A percentile compares a stretch with the other conserved stretches of the same genome.
phyloP scores from a whole-genome alignment of 2,113 vertebrate species.

The Lates calcarifer region DNA sequence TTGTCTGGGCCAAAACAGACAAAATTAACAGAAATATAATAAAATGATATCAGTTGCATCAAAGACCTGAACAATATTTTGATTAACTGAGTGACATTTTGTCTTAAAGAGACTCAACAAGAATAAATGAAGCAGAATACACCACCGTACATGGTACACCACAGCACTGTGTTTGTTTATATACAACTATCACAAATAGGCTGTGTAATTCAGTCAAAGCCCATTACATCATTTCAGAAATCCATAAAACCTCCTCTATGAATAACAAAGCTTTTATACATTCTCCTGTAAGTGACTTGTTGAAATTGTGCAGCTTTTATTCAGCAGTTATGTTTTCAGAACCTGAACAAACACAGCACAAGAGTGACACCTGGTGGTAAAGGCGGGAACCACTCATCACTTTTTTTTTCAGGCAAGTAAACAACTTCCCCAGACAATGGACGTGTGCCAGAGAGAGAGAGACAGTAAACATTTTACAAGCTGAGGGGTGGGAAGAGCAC shows the following conservation, averaged over 20 bases:
- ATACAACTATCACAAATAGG: neutral
- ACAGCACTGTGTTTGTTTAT: neutral
- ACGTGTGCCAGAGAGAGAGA: constrained; percentile 27
- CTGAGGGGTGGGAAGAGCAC: neutral
- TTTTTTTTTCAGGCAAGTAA: constrained; percentile 49
- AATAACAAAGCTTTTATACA: constrained; percentile 58
- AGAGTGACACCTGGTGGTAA: constrained; percentile 88
- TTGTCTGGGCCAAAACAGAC: neutral
- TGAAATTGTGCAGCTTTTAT: constrained; percentile 37
- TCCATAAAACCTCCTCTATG: constrained; percentile 54
- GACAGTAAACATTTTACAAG: constrained; percentile 26
- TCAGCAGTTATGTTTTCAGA: constrained; percentile 3
- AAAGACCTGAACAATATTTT: neutral
- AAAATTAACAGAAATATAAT: neutral
- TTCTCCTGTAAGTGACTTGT: constrained; percentile 35
- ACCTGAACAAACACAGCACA: constrained; percentile 64
- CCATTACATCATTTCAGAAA: constrained; percentile 67
- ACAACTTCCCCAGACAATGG: constrained; percentile 71
- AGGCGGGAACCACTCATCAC: neutral
- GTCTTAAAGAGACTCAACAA: neutral
- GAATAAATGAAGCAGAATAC: neutral
- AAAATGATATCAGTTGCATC: neutral
- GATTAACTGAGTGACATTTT: neutral
- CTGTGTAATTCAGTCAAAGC: constrained; percentile 15
- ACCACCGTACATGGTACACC: too few relatives aligned